Base-by-base conservation (phyloP, 2,113 vertebrate genomes). In the Coptodon bakossiorum region DNA sequence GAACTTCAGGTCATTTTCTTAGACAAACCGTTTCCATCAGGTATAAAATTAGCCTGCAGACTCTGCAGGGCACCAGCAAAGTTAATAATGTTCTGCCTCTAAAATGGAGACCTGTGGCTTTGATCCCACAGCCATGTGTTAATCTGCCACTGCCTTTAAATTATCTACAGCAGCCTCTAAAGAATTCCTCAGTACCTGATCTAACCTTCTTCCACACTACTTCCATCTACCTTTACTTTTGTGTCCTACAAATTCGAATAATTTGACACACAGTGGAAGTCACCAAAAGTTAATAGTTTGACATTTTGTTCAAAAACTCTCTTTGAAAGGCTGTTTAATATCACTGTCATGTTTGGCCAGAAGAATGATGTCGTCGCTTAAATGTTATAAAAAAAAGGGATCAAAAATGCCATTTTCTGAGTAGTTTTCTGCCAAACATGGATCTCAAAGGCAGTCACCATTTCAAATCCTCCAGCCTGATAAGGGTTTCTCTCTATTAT, bases 81-180 rank as follows among this genome's bases (percentile, higher is more conserved):
- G 84, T 90, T 83, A 85, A 89, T 88, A 52, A 86, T 80, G 76
- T 89, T 68, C 76, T 73, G 12, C 40, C 76, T 83, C 27, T 71
- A 17, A 54, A 78, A 66, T 45, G 6, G 38, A 85, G 71, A 61
- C 34, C 16, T 31, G 19, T 16, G 2, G 40, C 48, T 54, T 81
- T 52, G 66, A 19, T 84, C 86, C 68, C 78, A 73, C 19, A 71
- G 31, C 36, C 53, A 48, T 16, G 34, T 79, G 13, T 61, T 86
- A 84, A 87, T 82, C 63, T 71, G 29, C 27, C 9, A 11, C 71
- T 82, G 76, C 43, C 68, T 93, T 83, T 59, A 48, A 89, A 84
- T 89, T 54, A 86, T 52, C 71, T 57, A 3, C 27, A 53, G 73
- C 19, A 5, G 57, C 54, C 85, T 87, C 82, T 54, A 29, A 71